phyloP scores from a whole-genome alignment of 2,113 vertebrate species.

The Antennarius striatus region DNA sequence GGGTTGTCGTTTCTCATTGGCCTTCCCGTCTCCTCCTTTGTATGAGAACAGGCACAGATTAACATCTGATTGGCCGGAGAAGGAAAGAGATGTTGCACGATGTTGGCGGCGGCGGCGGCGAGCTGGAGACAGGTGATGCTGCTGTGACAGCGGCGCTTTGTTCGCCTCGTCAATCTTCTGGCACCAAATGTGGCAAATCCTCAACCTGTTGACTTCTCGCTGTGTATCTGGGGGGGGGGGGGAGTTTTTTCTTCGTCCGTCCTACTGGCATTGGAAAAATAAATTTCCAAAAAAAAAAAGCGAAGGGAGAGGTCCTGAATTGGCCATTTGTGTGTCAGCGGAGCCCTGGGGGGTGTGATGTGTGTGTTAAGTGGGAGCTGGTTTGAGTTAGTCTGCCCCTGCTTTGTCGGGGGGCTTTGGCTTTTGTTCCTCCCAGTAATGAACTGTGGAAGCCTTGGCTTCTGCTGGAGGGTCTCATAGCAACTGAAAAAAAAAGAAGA shows the following conservation, averaged over 20 bases:
- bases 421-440: conserved; percentile 76
- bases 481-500: conserved; percentile 70
- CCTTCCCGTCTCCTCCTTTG: conserved; percentile 59
- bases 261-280: conserved; percentile 29
- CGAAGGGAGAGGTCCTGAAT: conserved; percentile 56
- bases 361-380: conserved; percentile 76
- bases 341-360: conserved; percentile 74
- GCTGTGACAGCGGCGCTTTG: conserved; percentile 40
- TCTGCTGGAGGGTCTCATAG: conserved; percentile 77
- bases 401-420: conserved; percentile 75
- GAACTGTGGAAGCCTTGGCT: conserved; percentile 78
- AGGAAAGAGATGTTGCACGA: conserved; percentile 61
- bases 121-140: conserved; percentile 71
- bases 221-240: conserved; percentile 5
- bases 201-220: conserved; percentile 55
- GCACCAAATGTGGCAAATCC: conserved; percentile 41
- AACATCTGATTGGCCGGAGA: conserved; percentile 67
- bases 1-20: conserved; percentile 67
- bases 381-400: conserved; percentile 69
- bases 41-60: conserved; percentile 67
- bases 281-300: conserved; percentile 1
- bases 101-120: conserved; percentile 62
- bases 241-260: conserved; percentile 14
- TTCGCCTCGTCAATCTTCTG: conserved; percentile 36
- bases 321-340: conserved; percentile 70